phyloP scores from a whole-genome alignment of 2,113 vertebrate genomes.

The Limanda limanda region DNA sequence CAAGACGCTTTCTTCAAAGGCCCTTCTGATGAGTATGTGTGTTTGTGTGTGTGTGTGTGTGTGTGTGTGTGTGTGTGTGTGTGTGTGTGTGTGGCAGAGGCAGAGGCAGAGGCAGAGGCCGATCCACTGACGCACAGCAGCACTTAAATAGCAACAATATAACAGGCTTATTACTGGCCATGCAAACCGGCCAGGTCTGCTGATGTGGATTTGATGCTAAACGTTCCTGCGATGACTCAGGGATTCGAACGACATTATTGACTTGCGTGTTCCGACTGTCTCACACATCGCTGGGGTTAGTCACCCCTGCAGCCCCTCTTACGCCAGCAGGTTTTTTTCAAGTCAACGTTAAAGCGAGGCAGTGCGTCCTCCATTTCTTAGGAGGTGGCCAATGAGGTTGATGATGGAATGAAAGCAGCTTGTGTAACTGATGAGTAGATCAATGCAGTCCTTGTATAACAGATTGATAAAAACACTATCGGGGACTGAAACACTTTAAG shows the following conservation, averaged over 20 bases:
- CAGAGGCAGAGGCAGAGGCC: slow-evolving; percentile 10
- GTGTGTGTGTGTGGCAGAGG: too few species aligned
- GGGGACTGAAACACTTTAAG: too few species aligned
- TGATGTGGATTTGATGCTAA: not conserved
- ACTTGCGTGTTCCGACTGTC: slow-evolving; percentile 4
- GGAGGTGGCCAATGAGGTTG: too few species aligned
- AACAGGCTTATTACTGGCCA: too few species aligned
- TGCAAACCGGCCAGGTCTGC: not conserved
- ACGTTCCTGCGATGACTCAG: slow-evolving; percentile 17
- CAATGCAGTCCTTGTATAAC: too few species aligned
- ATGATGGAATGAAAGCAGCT: too few species aligned
- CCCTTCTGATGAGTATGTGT: not conserved
- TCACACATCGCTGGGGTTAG: slow-evolving; percentile 3
- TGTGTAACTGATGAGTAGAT: not conserved
- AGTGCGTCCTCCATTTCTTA: not conserved
- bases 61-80: not conserved
- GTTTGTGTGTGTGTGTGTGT: not conserved
- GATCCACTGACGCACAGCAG: slow-evolving; percentile 40
- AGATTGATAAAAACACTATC: too few species aligned
- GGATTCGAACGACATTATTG: slow-evolving; percentile 34
- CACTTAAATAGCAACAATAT: too few species aligned
- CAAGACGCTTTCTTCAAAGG: too few species aligned
- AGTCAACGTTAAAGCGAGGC: slow-evolving; percentile 1
- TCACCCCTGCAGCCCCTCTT: not conserved
- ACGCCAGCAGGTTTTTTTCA: slow-evolving; percentile 5